Percentiles rank a stretch among this genome's conserved stretches.
These are phyloP conservation scores for Diabrotica undecimpunctata DNA, from an alignment of 1,140 invertebrate genomes.

Conservation along the genomic window DNA sequence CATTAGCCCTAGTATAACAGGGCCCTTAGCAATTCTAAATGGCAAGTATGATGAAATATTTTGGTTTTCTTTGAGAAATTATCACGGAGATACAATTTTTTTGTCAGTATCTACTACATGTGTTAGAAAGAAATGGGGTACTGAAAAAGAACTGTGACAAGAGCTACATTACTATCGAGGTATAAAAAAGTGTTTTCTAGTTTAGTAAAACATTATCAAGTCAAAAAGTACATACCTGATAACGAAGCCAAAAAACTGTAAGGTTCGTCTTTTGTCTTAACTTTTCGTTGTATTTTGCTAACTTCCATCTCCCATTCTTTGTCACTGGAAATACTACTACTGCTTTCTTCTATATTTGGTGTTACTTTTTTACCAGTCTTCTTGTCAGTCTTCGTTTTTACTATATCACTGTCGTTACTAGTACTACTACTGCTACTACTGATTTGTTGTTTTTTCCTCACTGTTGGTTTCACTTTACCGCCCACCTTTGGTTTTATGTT, in stretches of 20 bases:
- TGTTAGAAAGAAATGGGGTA: neutral
- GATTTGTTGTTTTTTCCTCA: too few species aligned
- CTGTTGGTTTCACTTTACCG: too few species aligned
- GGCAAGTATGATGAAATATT: too few species aligned
- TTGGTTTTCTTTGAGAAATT: too few species aligned
- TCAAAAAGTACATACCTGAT: constrained; percentile 29
- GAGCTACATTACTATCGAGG: neutral
- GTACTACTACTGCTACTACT: too few species aligned
- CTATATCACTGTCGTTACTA: constrained; percentile 1
- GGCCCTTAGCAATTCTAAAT: too few species aligned
- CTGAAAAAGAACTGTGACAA: neutral
- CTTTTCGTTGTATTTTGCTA: constrained; percentile 20
- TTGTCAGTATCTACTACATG: too few species aligned
- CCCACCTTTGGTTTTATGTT: too few species aligned
- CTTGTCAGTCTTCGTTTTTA: neutral
- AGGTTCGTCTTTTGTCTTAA: constrained; percentile 8
- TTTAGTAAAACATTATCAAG: too few species aligned
- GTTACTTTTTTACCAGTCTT: constrained; percentile 3
- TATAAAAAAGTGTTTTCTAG: neutral
- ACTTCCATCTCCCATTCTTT: constrained; percentile 27
- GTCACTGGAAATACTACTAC: constrained; percentile 22
- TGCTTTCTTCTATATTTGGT: neutral
- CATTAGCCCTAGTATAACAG: too few species aligned
- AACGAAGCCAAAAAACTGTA: constrained; percentile 40
- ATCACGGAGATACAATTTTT: too few species aligned